Percentiles rank a stretch among this genome's conserved stretches.
Evolutionary conservation across 2,797 vertebrate genomes (phyloP).

Genomic region (Lithobates pipiens): DNA sequence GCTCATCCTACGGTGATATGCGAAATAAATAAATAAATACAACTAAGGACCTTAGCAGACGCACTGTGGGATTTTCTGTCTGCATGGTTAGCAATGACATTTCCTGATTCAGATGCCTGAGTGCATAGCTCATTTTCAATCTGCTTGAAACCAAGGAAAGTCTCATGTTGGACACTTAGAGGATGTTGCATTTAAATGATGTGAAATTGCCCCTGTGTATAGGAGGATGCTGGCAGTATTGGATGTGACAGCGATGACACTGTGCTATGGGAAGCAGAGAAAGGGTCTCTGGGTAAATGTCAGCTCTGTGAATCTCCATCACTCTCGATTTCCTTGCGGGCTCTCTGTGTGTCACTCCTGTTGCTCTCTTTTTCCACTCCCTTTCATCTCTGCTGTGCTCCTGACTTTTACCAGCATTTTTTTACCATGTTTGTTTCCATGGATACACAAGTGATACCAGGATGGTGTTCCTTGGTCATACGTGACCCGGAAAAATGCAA

Average conservation of each 20-base stretch:
- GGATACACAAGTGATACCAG: background rate
- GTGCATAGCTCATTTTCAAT: conserved; percentile 51
- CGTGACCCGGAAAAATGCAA: background rate
- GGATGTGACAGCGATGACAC: conserved; percentile 16
- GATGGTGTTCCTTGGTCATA: conserved; percentile 16
- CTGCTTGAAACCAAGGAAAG: conserved; percentile 58
- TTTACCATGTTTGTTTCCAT: conserved; percentile 20
- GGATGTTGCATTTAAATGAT: conserved; percentile 33
- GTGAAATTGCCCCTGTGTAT: conserved; percentile 13
- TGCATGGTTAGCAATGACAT: conserved; percentile 54
- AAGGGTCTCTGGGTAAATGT: conserved; percentile 21
- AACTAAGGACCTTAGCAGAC: conserved; percentile 13
- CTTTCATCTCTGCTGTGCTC: conserved; percentile 32
- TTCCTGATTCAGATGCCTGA: conserved; percentile 45
- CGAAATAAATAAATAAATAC: conserved; percentile 19
- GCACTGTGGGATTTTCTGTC: conserved; percentile 62
- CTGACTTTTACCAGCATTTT: conserved; percentile 41
- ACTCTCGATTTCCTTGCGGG: background rate
- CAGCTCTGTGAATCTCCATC: conserved; percentile 33
- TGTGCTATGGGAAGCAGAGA: conserved; percentile 12
- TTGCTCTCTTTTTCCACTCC: background rate
- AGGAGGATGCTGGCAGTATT: background rate
- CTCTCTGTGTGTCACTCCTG: conserved; percentile 26
- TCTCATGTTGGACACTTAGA: conserved; percentile 48
- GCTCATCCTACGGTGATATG: background rate